Evolutionary conservation across 2,113 vertebrate species (phyloP).

Genomic region (Ginglymostoma cirratum): DNA sequence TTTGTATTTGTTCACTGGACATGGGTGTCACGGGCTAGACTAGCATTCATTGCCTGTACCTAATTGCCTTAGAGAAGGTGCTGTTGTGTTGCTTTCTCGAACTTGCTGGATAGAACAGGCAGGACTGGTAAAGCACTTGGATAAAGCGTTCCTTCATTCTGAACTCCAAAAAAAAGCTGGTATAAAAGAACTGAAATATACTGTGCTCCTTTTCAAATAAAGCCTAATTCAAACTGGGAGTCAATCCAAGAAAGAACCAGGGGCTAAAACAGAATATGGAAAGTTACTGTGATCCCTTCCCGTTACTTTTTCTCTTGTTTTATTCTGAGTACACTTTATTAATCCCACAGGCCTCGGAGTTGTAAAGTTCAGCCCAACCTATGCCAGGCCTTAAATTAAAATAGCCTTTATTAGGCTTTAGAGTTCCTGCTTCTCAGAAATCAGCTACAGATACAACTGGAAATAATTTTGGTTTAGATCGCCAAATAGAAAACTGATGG

Average conservation of each 20-base stretch:
- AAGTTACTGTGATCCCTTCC: not conserved
- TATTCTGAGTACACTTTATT: not conserved
- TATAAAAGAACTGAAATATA: not conserved
- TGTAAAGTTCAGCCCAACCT: not conserved
- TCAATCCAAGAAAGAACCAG: not conserved
- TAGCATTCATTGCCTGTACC: too few relatives aligned
- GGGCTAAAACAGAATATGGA: not conserved
- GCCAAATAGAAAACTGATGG: not conserved
- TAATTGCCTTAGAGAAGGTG: too few relatives aligned
- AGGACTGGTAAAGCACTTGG: not conserved
- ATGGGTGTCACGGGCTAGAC: too few relatives aligned
- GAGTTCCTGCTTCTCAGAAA: not conserved
- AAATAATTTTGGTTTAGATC: not conserved
- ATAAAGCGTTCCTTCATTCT: not conserved
- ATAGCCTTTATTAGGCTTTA: not conserved
- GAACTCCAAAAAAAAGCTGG: not conserved
- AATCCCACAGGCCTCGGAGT: not conserved
- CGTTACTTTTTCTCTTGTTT: not conserved
- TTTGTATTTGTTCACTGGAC: too few relatives aligned
- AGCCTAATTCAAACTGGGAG: conserved; percentile 13
- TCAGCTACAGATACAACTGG: not conserved
- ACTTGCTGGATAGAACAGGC: not conserved
- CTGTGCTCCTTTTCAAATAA: not conserved
- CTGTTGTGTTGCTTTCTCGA: too few relatives aligned
- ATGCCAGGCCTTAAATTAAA: not conserved